Conservation (phyloP, 1,140 invertebrate species). For the Microplitis demolitor region DNA sequence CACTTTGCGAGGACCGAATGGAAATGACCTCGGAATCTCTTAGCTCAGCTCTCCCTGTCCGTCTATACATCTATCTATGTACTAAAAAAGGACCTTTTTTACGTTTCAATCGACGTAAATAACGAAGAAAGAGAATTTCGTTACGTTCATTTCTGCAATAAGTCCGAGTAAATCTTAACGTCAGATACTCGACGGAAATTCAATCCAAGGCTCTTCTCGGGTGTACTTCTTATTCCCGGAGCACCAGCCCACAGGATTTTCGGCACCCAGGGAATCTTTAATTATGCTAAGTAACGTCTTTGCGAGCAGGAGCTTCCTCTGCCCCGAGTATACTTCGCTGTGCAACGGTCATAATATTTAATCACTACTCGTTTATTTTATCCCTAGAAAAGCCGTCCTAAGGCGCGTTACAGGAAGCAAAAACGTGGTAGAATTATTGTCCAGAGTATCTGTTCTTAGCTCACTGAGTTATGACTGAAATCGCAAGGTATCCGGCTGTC, state of each 20-base stretch:
- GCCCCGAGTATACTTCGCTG: slow-evolving; percentile 35
- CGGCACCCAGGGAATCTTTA: slow-evolving; percentile 51
- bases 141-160: neutral
- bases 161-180: neutral
- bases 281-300: slow-evolving; percentile 62
- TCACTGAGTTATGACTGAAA: neutral
- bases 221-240: neutral
- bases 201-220: neutral
- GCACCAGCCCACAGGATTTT: slow-evolving; percentile 36
- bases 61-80: neutral
- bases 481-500: no score
- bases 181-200: neutral
- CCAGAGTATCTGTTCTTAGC: neutral
- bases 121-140: neutral
- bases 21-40: slow-evolving; percentile 54
- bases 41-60: slow-evolving; percentile 29
- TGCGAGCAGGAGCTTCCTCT: slow-evolving; percentile 33
- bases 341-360: slow-evolving; percentile 62
- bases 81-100: neutral
- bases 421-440: slow-evolving; percentile 42
- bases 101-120: neutral
- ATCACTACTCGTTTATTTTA: slow-evolving; percentile 58
- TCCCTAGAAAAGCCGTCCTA: slow-evolving; percentile 35
- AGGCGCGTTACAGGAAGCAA: slow-evolving; percentile 24
- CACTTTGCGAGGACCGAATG: slow-evolving; percentile 59